A percentile compares a stretch with the other conserved stretches of the same genome.
Conservation (phyloP, 2,113 vertebrate genomes). For the Cebidichthys violaceus region DNA sequence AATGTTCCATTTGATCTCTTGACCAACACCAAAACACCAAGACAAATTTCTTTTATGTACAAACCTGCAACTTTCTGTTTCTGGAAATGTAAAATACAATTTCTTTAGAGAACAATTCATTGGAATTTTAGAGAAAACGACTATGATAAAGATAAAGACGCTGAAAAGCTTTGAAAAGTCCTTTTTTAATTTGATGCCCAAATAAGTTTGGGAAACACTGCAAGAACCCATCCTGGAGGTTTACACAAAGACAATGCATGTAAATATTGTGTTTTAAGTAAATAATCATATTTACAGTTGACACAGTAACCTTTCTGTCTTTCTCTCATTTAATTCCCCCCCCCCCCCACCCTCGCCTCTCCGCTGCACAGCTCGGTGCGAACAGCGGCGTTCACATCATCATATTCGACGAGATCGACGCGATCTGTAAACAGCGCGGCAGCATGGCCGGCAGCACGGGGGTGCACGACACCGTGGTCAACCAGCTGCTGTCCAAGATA, state of each 20-base stretch:
- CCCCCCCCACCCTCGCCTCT: not conserved
- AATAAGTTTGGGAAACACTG: not conserved
- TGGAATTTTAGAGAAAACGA: not conserved
- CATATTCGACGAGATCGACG: slow-evolving; percentile 98
- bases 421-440: slow-evolving; percentile 98
- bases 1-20: not conserved
- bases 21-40: not conserved
- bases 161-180: not conserved
- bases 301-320: not conserved
- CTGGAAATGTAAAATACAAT: not conserved
- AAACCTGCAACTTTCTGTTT: not conserved
- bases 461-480: slow-evolving; percentile 96
- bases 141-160: not conserved
- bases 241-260: not conserved
- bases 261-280: not conserved
- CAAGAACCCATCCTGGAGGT: not conserved
- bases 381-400: slow-evolving; percentile 99
- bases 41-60: not conserved
- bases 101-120: not conserved
- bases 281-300: slow-evolving; percentile 17
- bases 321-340: not conserved
- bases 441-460: slow-evolving; percentile 98
- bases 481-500: slow-evolving; percentile 97
- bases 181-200: not conserved
- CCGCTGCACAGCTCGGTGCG: slow-evolving; percentile 87